These are phyloP conservation scores for Icerya purchasi DNA, from an alignment of 2,888 invertebrate genomes.

Conservation along the genomic window DNA sequence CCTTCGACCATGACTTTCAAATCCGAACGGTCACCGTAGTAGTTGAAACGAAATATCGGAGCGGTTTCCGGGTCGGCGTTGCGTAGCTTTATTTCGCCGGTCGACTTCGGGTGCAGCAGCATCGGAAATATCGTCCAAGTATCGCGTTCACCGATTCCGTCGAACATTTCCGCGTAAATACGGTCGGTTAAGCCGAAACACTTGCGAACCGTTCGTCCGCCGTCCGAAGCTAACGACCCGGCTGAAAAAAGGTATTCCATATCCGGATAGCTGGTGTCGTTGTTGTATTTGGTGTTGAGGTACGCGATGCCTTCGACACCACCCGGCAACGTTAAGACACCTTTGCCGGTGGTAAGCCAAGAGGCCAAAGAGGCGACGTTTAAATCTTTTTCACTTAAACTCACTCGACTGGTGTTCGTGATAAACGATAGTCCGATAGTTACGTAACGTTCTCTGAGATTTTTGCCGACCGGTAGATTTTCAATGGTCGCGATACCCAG, in stretches of 20 bases:
- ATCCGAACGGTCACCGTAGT: conserved; percentile 28
- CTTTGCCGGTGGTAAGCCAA: conserved; percentile 17
- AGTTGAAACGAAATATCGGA: conserved; percentile 31
- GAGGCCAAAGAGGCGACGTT: conserved; percentile 13
- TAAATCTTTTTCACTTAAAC: conserved; percentile 14
- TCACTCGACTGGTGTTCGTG: conserved; percentile 25
- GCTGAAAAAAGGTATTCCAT: conserved; percentile 45
- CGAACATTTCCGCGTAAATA: conserved; percentile 28
- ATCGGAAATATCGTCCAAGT: conserved; percentile 33
- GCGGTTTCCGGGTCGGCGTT: conserved; percentile 29
- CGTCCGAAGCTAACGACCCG: conserved; percentile 35
- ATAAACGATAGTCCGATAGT: conserved; percentile 35
- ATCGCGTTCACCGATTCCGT: conserved; percentile 28
- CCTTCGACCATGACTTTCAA: conserved; percentile 18
- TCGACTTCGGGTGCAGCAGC: conserved; percentile 34
- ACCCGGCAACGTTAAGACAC: conserved; percentile 31
- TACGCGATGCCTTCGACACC: conserved; percentile 37
- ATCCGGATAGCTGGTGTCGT: conserved; percentile 32
- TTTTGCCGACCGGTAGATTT: conserved; percentile 39
- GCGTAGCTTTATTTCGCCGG: conserved; percentile 28
- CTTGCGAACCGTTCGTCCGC: conserved; percentile 28
- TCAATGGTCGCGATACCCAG: conserved; percentile 36
- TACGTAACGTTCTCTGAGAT: conserved; percentile 43
- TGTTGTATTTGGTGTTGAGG: conserved; percentile 34
- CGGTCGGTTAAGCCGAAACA: conserved; percentile 27